Conservation (phyloP, 2,888 invertebrate genomes). For the Neoitamus cyanurus region DNA sequence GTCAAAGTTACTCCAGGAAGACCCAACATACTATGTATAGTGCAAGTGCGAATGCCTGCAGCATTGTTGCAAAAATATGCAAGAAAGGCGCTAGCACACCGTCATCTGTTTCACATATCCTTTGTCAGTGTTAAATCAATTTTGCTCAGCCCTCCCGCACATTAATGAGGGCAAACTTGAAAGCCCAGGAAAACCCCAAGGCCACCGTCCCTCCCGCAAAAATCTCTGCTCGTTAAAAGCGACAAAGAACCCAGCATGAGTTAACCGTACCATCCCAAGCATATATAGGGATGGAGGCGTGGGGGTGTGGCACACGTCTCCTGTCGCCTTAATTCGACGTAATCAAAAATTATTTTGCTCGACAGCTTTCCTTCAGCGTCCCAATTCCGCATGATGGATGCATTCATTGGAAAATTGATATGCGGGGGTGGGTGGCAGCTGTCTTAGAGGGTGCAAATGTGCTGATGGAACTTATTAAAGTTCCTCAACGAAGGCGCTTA, state of each 20-base stretch:
- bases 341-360: background rate
- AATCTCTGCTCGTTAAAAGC: background rate
- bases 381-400: background rate
- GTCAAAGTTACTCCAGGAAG: no score
- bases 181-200: background rate
- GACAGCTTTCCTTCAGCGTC: background rate
- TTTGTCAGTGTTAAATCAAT: background rate
- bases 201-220: background rate
- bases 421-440: background rate
- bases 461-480: background rate
- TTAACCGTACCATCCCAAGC: background rate
- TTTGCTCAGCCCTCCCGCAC: background rate
- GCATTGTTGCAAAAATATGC: no score
- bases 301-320: background rate
- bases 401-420: background rate
- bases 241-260: background rate
- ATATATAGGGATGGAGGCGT: no score
- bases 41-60: no score
- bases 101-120: background rate
- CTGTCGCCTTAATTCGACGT: background rate
- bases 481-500: background rate
- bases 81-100: no score
- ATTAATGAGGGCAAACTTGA: background rate
- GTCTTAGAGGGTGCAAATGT: background rate
- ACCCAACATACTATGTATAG: no score